Conservation (phyloP, 2,797 vertebrate genomes). For the Ctenopoma multispine region DNA sequence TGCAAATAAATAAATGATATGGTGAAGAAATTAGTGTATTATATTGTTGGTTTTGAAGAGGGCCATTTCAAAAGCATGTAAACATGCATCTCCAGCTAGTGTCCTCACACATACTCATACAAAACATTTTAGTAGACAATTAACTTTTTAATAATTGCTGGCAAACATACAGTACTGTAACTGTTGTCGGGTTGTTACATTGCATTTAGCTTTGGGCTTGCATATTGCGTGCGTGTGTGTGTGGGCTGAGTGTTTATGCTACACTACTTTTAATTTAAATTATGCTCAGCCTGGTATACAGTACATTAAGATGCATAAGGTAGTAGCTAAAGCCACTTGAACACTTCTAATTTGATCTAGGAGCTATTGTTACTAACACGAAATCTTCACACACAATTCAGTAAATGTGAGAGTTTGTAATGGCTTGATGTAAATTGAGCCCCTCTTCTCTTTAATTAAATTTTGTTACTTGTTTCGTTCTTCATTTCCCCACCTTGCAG, state of each 20-base stretch:
- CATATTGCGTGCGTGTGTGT: slow-evolving; percentile 4
- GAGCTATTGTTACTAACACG: slow-evolving; percentile 5
- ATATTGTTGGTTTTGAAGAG: neutral
- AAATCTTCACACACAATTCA: slow-evolving; percentile 20
- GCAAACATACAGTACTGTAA: neutral
- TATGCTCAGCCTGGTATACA: neutral
- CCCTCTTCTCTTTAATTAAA: slow-evolving; percentile 1
- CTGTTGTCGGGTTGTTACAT: neutral
- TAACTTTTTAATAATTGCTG: neutral
- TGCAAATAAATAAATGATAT: neutral
- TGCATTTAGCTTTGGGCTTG: slow-evolving; percentile 8
- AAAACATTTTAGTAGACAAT: neutral
- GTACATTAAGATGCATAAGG: slow-evolving; percentile 14
- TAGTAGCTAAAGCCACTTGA: slow-evolving; percentile 2
- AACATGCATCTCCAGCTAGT: no score
- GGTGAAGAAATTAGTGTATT: neutral
- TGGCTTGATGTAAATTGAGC: slow-evolving; percentile 9
- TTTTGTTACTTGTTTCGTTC: slow-evolving; percentile 19
- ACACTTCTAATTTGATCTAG: slow-evolving; percentile 1
- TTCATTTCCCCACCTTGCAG: slow-evolving; percentile 19
- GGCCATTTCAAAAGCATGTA: no score
- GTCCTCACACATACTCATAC: neutral
- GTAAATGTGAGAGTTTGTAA: slow-evolving; percentile 18
- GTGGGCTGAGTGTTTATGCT: slow-evolving; percentile 29
- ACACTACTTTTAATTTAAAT: slow-evolving; percentile 25